Evolutionary conservation across 2,797 vertebrate genomes (phyloP), one percentile per base, ranked within the genome.

Genomic region (Manis crassicaudata): DNA sequence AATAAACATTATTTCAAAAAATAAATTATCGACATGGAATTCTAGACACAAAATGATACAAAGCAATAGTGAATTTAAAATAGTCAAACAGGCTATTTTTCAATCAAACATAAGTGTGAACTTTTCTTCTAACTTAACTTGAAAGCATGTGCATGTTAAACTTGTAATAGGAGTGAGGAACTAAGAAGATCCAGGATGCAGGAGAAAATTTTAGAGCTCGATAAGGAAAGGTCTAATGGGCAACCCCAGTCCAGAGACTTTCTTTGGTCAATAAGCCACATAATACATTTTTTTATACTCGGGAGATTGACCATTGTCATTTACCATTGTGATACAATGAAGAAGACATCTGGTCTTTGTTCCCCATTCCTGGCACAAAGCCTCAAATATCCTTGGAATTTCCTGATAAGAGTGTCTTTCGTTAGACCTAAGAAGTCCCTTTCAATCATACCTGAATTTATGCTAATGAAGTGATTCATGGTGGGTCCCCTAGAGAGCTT

Each of bases 221-320:
- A 68, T 7, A 18, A 67, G 52, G 23, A 58, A 73, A 63, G 23
- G 4, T 79, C 27, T 83, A 40, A 56, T 54, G 43, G 27, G 32
- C 20, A 82, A 92, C 3, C 9, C 32, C 58, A 90, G 37, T 70
- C 60, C 73, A 94, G 67, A 91, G 54, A 80, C 23, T 65, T 73
- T 75, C 68, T 92, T 94, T 90, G 21, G 46, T 90, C 81, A 94
- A 40, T 88, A 85, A 92, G 43, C 29, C 85, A 80, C 85, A 80
- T n/a, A 63, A 89, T 13, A 32, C 62, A 32, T 21, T 60, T 86
- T 85, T 75, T 95, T 46, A 65, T 50, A 92, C 40, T 94, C 35
- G 37, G 92, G 92, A 75, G 5, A 27, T 83, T 94, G 40, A n/a
- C 50, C 50, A 90, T 81, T 88, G 76, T 90, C 87, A 68, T 95